Conservation (phyloP, 2,888 invertebrate species). For the Athalia rosae region DNA sequence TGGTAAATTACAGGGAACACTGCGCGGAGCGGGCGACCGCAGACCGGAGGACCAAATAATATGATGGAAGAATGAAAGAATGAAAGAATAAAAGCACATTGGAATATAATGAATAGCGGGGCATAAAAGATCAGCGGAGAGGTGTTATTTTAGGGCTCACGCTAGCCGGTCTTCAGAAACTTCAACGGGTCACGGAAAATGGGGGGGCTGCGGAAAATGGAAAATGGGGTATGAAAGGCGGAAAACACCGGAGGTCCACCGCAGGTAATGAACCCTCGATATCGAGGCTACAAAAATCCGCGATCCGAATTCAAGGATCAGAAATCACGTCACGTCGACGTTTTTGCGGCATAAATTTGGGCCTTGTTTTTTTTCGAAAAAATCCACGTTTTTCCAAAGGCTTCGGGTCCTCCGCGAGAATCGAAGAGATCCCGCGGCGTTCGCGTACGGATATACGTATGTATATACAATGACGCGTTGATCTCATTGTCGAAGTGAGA, state of each 20-base stretch:
- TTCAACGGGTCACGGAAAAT: background rate
- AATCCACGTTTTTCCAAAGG: too few relatives aligned
- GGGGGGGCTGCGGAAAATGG: background rate
- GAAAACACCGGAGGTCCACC: conserved; percentile 11
- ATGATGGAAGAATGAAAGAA: conserved; percentile 29
- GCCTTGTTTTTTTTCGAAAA: too few relatives aligned
- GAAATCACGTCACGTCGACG: background rate
- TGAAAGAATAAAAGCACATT: conserved; percentile 26
- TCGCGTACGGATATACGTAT: too few relatives aligned
- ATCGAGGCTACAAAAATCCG: conserved; percentile 7
- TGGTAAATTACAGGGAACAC: conserved; percentile 35
- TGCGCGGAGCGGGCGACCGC: background rate
- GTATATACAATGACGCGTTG: too few relatives aligned
- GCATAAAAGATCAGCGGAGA: conserved; percentile 30
- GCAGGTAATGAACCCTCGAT: background rate
- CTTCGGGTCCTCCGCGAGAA: too few relatives aligned
- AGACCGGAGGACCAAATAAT: background rate
- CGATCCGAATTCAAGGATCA: background rate
- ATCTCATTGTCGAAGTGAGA: too few relatives aligned
- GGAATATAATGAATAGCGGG: background rate
- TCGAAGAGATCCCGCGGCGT: too few relatives aligned
- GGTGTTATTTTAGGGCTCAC: conserved; percentile 41
- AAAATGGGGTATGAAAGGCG: background rate
- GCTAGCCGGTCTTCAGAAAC: background rate
- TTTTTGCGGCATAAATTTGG: too few relatives aligned